Percentiles rank a stretch among this genome's conserved stretches.
These are phyloP conservation scores for Pterophyllum scalare DNA, from an alignment of 2,113 vertebrate genomes.

Conservation along the genomic window DNA sequence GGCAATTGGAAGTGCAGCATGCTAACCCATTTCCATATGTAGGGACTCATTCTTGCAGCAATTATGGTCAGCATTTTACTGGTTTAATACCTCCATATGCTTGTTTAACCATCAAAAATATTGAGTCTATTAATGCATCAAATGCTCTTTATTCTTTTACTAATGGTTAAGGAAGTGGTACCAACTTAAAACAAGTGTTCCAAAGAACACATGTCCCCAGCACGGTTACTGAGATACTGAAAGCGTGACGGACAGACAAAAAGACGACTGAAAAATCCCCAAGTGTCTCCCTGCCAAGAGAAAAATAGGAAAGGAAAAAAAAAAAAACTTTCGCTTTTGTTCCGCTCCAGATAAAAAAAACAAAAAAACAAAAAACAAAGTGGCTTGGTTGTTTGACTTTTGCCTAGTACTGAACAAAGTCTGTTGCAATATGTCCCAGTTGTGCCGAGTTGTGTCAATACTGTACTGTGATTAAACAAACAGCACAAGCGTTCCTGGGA, in stretches of 20 bases:
- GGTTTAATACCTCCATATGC: not conserved
- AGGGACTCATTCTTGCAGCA: not conserved
- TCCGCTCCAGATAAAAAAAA: not conserved
- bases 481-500: not conserved
- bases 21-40: not conserved
- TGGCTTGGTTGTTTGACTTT: not conserved
- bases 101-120: too few species aligned
- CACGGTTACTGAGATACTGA: too few species aligned
- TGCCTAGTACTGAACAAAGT: not conserved
- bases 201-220: too few species aligned
- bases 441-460: conserved; percentile 48
- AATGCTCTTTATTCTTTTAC: too few species aligned
- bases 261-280: too few species aligned
- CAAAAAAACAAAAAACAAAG: not conserved
- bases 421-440: conserved; percentile 19
- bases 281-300: too few species aligned
- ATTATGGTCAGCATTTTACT: not conserved
- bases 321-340: not conserved
- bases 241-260: too few species aligned
- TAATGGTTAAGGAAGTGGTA: too few species aligned
- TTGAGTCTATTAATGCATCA: too few species aligned
- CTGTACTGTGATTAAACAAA: conserved; percentile 24
- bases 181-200: too few species aligned
- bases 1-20: accelerated
- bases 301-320: too few species aligned